A percentile compares a stretch with the other conserved stretches of the same genome.
Evolutionary conservation across 2,888 invertebrate genomes (phyloP).

Genomic region (Unio delphinus): DNA sequence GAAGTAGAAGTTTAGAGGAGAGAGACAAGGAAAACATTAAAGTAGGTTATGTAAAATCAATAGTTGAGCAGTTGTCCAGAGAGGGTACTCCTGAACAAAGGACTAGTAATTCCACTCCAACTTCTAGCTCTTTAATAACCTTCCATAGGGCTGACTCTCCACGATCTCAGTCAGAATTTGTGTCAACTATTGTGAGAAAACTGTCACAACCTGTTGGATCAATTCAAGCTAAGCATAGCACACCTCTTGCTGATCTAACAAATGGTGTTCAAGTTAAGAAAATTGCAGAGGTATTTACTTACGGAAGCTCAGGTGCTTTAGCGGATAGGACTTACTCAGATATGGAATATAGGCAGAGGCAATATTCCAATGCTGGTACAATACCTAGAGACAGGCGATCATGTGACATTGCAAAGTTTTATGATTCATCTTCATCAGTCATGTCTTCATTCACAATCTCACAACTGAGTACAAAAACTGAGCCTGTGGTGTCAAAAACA

Average conservation of each 20-base stretch:
- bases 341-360: constrained; percentile 13
- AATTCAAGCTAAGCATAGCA: constrained; percentile 26
- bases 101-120: constrained; percentile 30
- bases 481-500: constrained; percentile 30
- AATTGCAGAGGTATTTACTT: constrained; percentile 49
- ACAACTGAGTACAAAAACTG: constrained; percentile 27
- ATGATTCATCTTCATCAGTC: constrained; percentile 38
- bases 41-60: constrained; percentile 56
- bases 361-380: constrained; percentile 8
- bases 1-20: constrained; percentile 41
- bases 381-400: constrained; percentile 22
- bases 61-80: constrained; percentile 58
- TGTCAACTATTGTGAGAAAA: constrained; percentile 52
- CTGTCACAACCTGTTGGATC: constrained; percentile 53
- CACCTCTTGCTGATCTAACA: constrained; percentile 55
- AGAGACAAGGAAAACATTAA: constrained; percentile 58
- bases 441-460: constrained; percentile 40
- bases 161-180: constrained; percentile 53
- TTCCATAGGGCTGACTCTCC: constrained; percentile 49
- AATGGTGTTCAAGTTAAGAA: constrained; percentile 57
- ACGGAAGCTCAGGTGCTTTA: constrained; percentile 27
- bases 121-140: constrained; percentile 33
- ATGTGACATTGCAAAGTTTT: constrained; percentile 23
- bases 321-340: constrained; percentile 41
- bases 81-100: constrained; percentile 54